Conservation (phyloP, 2,797 vertebrate species). For the Syndactyla subalaris region DNA sequence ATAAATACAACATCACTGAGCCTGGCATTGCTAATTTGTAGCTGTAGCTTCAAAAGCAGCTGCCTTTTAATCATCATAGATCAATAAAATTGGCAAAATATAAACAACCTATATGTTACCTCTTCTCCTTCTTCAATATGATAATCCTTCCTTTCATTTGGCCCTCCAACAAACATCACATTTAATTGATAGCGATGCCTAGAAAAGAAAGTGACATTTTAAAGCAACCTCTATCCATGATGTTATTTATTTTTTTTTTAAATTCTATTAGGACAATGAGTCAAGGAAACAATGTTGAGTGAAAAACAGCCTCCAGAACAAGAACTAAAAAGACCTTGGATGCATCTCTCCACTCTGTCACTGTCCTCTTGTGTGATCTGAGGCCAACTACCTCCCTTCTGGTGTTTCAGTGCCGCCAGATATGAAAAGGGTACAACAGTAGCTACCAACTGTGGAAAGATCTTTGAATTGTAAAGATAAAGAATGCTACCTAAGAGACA, state of each 20-base stretch:
- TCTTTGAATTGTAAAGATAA: neutral
- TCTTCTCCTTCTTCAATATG: conserved; percentile 98
- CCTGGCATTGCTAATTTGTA: neutral
- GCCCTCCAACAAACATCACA: conserved; percentile 96
- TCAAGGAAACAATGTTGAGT: neutral
- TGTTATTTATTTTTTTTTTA: neutral
- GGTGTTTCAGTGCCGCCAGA: neutral
- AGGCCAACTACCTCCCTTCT: neutral
- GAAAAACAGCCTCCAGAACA: neutral
- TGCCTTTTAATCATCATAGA: neutral
- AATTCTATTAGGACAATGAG: neutral
- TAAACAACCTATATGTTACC: conserved; percentile 74
- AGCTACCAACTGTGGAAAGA: neutral
- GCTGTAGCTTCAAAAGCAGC: neutral
- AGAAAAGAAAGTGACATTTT: conserved; percentile 21
- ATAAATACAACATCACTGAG: neutral
- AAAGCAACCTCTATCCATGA: neutral
- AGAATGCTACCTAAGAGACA: neutral
- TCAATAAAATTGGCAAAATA: neutral
- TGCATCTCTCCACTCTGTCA: neutral
- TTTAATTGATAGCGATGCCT: conserved; percentile 90
- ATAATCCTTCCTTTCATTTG: conserved; percentile 94
- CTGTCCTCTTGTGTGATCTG: neutral
- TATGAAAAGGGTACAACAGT: neutral
- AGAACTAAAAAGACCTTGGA: neutral